A percentile compares a stretch with the other conserved stretches of the same genome.
Evolutionary conservation across 2,797 vertebrate genomes (phyloP).

Genomic region (Sebastes iracundus): DNA sequence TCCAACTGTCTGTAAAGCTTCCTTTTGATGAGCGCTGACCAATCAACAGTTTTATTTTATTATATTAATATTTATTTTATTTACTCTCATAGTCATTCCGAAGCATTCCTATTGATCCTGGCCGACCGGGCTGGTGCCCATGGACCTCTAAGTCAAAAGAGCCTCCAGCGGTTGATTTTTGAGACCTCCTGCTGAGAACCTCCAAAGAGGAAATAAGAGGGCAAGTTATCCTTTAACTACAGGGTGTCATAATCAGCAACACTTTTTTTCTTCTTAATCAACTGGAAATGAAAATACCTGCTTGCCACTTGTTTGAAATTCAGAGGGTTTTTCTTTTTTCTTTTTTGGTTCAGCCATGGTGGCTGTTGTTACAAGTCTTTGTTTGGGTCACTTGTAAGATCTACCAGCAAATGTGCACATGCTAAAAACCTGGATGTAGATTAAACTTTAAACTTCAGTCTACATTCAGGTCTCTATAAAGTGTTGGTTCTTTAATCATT

Average conservation of each 20-base stretch:
- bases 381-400: background rate
- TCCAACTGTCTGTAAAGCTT: background rate
- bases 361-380: background rate
- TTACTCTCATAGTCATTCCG: background rate
- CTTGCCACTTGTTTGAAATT: background rate
- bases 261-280: conserved; percentile 4
- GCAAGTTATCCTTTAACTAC: background rate
- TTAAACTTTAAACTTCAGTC: background rate
- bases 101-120: conserved; percentile 14
- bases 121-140: background rate
- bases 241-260: background rate
- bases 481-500: background rate
- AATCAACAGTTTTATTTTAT: too few relatives aligned
- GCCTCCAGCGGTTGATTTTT: conserved; percentile 9
- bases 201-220: conserved; percentile 25
- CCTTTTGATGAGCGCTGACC: background rate
- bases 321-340: background rate
- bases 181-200: conserved; percentile 15
- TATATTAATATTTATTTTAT: background rate
- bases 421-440: background rate
- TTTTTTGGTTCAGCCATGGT: background rate
- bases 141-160: conserved; percentile 7
- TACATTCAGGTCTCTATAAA: background rate
- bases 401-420: background rate
- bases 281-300: background rate